Conservation (phyloP, 2,113 vertebrate species). For the Silurus asotus region DNA sequence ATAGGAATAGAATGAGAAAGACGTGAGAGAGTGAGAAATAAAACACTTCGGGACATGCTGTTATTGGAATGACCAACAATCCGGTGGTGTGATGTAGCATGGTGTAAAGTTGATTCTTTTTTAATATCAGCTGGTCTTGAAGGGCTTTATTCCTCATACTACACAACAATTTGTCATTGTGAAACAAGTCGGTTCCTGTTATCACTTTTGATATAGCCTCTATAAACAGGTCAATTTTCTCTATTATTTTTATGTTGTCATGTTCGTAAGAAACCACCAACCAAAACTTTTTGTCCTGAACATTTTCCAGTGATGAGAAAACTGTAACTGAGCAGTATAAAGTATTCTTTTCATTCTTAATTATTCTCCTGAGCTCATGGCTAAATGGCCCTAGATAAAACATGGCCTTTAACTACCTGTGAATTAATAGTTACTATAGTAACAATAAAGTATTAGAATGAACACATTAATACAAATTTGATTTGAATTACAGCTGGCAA, state of each 20-base stretch:
- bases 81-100: background rate
- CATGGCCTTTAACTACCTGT: background rate
- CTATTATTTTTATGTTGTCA: background rate
- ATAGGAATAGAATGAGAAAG: background rate
- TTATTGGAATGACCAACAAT: background rate
- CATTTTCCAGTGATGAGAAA: background rate
- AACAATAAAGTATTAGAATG: background rate
- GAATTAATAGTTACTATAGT: background rate
- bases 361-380: background rate
- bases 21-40: background rate
- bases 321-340: background rate
- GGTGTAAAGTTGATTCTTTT: background rate
- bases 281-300: background rate
- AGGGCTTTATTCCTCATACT: background rate
- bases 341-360: background rate
- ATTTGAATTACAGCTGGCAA: background rate
- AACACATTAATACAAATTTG: background rate
- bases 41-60: background rate
- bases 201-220: background rate
- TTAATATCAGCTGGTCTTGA: background rate
- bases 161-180: background rate
- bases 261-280: background rate
- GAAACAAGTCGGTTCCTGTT: background rate
- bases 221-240: background rate
- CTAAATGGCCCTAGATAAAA: background rate